phyloP scores from a whole-genome alignment of 2,113 vertebrate species.

The Illadopsis cleaveri region DNA sequence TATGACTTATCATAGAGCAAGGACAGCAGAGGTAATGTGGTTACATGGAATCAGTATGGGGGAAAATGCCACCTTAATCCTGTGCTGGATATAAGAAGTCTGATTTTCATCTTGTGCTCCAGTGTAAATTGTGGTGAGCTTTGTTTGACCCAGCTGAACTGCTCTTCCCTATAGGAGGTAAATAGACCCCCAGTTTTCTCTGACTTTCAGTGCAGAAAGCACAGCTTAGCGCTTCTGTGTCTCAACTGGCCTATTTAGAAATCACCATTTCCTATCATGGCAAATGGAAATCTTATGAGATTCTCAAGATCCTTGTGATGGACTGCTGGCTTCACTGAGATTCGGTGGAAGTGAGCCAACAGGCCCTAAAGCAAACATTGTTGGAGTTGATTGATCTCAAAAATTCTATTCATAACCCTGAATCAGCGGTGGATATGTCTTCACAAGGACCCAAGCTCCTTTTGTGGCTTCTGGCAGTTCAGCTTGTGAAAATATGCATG shows the following conservation, averaged over 20 bases:
- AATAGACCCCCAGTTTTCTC: not conserved
- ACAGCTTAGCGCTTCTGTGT: not conserved
- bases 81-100: not conserved
- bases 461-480: constrained; percentile 23
- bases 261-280: not conserved
- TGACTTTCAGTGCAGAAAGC: not conserved
- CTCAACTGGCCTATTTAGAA: not conserved
- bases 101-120: not conserved
- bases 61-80: not conserved
- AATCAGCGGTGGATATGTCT: constrained; percentile 17
- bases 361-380: constrained; percentile 1
- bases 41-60: not conserved
- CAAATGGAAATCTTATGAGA: constrained; percentile 17
- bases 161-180: not conserved
- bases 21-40: constrained; percentile 45
- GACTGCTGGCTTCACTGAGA: not conserved
- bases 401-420: not conserved
- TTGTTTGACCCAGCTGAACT: not conserved
- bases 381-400: not conserved
- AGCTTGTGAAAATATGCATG: constrained; percentile 33
- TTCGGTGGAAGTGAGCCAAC: not conserved
- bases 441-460: not conserved
- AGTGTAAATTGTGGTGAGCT: not conserved
- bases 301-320: not conserved
- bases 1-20: constrained; percentile 23